A percentile compares a stretch with the other conserved stretches of the same genome.
These are phyloP conservation scores for Luidia sarsii DNA, from an alignment of 53 echinoderm and acorn worm genomes.

Conservation along the genomic window DNA sequence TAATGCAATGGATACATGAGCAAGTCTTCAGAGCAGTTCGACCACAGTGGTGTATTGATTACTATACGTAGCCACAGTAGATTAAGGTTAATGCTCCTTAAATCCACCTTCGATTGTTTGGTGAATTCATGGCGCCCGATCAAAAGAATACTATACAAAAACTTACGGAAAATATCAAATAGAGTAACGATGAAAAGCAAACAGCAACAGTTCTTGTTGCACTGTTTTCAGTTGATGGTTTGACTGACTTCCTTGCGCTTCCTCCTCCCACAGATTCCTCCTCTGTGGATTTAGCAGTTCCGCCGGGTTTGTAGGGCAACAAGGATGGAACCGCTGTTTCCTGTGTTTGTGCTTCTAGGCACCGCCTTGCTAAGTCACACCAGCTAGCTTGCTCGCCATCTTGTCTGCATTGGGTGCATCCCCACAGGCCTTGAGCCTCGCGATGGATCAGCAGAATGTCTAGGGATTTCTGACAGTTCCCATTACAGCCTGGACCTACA, in stretches of 20 bases:
- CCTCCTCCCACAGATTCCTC: background rate
- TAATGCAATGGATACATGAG: too few species aligned
- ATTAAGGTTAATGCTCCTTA: too few species aligned
- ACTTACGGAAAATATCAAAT: background rate
- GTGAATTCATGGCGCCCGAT: too few species aligned
- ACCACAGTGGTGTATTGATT: too few species aligned
- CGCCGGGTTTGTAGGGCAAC: conserved; percentile 4
- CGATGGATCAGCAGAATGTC: conserved; percentile 1
- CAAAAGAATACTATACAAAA: too few species aligned
- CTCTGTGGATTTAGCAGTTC: conserved; percentile 4
- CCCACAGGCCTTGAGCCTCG: conserved; percentile 27
- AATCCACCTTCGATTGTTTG: too few species aligned
- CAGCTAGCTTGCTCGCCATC: background rate
- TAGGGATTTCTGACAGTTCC: background rate
- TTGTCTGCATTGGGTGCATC: conserved; percentile 2
- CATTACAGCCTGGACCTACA: background rate
- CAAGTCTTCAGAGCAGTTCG: too few species aligned
- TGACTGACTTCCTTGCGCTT: background rate
- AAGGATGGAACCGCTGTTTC: background rate
- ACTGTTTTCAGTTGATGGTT: background rate
- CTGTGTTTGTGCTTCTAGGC: background rate
- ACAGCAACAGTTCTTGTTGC: background rate
- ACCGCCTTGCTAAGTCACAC: conserved; percentile 24
- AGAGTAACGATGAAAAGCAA: conserved; percentile 1
- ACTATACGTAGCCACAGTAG: too few species aligned